Evolutionary conservation across 2,113 vertebrate genomes (phyloP), one percentile per base, ranked within the genome.

Genomic region (Planiliza haematocheilus): DNA sequence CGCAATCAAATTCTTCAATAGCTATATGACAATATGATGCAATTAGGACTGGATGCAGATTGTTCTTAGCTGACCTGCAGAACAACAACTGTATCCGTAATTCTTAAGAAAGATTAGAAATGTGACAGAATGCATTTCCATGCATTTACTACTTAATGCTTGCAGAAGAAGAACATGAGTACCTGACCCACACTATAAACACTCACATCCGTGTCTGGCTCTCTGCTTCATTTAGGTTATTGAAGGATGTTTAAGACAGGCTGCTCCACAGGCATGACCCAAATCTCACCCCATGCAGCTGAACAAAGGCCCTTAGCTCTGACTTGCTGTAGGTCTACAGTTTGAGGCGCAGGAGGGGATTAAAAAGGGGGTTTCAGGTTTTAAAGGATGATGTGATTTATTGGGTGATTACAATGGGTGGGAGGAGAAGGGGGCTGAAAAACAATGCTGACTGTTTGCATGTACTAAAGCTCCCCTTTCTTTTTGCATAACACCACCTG

Each of bases 351-450:
- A 75, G 42, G 88, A 75, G 68, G 59, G 83, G 85, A 86, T 91
- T 86, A 79, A 86, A 83, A 73, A 77, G 52, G 64, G 69, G 86
- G 78, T 68, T 50, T 88, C 60, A 43, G 84, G 81, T 92, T 92
- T 90, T 85, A 91, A 86, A 81, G 85, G 83, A 86, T 91, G 89
- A 90, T 90, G 92, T 91, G 85, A 93, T 91, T 93, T 92, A 85
- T 74, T 79, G 76, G 89, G 82, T 74, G 86, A 94, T 92, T 90
- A 91, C 84, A 90, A 81, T 79, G 38, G 1, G 36, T 68, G 67
- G 77, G 68, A 69, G 75, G 62, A 34, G 57, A 55, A 1, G 75
- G 68, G 64, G 50, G 42, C 14, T 37, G 14, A 76, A 89, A 90
- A 89, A 93, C 90, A 93, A 93, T 91, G 88, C 86, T 57, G 71